Evolutionary conservation across 2,113 vertebrate species (phyloP).

Genomic region (Istiophorus platypterus): DNA sequence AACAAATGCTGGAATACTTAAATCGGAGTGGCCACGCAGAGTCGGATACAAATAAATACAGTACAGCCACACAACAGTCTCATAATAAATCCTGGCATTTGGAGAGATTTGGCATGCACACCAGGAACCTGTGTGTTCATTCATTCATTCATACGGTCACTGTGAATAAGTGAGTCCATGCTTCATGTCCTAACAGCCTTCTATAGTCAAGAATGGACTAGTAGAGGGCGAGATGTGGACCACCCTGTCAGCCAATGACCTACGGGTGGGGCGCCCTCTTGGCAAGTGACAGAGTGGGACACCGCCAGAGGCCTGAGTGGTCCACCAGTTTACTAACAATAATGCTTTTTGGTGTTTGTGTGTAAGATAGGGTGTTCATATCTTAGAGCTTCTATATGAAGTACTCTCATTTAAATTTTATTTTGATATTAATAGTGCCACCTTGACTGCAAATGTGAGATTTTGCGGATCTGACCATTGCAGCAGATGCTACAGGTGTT

Average conservation of each 20-base stretch:
- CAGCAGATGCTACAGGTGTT: slow-evolving; percentile 4
- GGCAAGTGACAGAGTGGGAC: slow-evolving; percentile 19
- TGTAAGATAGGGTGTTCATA: background rate
- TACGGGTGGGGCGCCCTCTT: slow-evolving; percentile 38
- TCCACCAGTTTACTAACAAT: slow-evolving; percentile 82
- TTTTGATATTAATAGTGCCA: background rate
- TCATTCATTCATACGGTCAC: slow-evolving; percentile 23
- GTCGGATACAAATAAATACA: slow-evolving; percentile 13
- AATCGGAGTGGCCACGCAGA: slow-evolving; percentile 4
- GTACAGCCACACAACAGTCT: slow-evolving; percentile 35
- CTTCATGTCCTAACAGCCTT: slow-evolving; percentile 66
- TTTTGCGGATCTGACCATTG: background rate
- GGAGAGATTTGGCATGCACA: slow-evolving; percentile 63
- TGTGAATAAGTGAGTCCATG: slow-evolving; percentile 62
- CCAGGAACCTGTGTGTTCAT: slow-evolving; percentile 27
- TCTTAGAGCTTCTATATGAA: background rate
- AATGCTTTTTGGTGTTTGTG: slow-evolving; percentile 57
- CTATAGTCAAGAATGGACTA: slow-evolving; percentile 71
- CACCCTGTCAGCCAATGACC: slow-evolving; percentile 59
- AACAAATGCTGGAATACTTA: slow-evolving; percentile 10
- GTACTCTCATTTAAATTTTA: background rate
- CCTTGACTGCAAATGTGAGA: background rate
- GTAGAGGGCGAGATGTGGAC: slow-evolving; percentile 57
- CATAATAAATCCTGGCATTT: slow-evolving; percentile 20
- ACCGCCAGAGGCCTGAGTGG: slow-evolving; percentile 19